These are phyloP conservation scores for Malacoctenus gilli DNA, from an alignment of 2,797 vertebrate species.

Conservation along the genomic window DNA sequence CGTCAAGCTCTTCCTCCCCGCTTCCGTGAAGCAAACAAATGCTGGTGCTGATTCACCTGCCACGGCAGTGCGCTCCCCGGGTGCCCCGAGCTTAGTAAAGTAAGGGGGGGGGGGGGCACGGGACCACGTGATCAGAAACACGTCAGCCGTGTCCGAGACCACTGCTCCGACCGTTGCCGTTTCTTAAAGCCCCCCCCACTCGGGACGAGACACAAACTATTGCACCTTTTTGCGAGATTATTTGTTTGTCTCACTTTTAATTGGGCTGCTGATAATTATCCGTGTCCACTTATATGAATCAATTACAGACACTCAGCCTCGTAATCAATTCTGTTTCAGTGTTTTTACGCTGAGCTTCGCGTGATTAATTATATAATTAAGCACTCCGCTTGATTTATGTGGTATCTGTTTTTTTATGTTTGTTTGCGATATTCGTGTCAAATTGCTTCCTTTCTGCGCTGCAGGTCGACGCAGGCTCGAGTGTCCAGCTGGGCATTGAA, in stretches of 20 bases:
- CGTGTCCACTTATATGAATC: constrained; percentile 70
- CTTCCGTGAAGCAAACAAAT: constrained; percentile 69
- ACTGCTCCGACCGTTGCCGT: constrained; percentile 26
- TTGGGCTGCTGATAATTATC: constrained; percentile 71
- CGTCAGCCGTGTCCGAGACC: constrained; percentile 57
- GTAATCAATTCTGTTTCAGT: constrained; percentile 67
- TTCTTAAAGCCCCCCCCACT: constrained; percentile 33
- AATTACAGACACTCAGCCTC: constrained; percentile 60
- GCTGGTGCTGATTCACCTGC: constrained; percentile 69
- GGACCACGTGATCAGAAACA: constrained; percentile 64
- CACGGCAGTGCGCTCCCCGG: constrained; percentile 66
- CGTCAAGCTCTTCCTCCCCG: constrained; percentile 54
- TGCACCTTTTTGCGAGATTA: constrained; percentile 42
- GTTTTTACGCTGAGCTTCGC: constrained; percentile 42
- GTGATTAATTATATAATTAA: constrained; percentile 66
- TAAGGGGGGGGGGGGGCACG: constrained; percentile 54
- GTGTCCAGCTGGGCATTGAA: neutral
- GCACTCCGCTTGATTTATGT: constrained; percentile 58
- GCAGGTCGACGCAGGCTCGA: constrained; percentile 20
- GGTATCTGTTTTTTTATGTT: constrained; percentile 27
- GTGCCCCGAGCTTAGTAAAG: constrained; percentile 59
- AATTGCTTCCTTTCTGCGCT: constrained; percentile 33
- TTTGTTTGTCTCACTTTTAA: constrained; percentile 69
- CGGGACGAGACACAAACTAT: constrained; percentile 44
- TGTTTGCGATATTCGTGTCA: constrained; percentile 47